Evolutionary conservation across 2,797 vertebrate genomes (phyloP).

Genomic region (Anguilla megastoma): DNA sequence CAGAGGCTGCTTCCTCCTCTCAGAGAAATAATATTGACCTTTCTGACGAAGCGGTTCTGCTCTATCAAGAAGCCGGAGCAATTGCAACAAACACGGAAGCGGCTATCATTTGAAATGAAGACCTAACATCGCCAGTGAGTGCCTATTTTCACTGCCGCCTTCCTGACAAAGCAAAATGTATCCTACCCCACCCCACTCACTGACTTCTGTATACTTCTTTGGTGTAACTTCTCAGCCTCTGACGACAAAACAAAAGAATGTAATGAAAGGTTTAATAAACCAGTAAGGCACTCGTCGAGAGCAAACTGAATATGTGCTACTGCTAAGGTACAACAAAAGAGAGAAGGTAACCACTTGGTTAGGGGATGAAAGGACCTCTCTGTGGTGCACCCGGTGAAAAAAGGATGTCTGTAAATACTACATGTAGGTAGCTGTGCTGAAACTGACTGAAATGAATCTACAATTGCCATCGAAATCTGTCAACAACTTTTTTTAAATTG

Average conservation of each 20-base stretch:
- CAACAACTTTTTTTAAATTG: background rate
- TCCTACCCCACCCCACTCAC: background rate
- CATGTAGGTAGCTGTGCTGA: too few relatives aligned
- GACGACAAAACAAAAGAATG: background rate
- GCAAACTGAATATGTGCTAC: background rate
- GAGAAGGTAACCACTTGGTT: too few relatives aligned
- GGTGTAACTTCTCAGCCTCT: background rate
- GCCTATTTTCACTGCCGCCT: background rate
- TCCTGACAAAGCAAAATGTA: background rate
- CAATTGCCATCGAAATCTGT: background rate
- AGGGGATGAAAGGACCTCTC: background rate
- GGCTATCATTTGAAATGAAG: slow-evolving; percentile 19
- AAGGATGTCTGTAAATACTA: background rate
- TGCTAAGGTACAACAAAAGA: background rate
- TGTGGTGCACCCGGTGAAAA: background rate
- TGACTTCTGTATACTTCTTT: background rate
- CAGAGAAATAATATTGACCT: slow-evolving; percentile 57
- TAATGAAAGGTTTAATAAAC: background rate
- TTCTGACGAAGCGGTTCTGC: slow-evolving; percentile 33
- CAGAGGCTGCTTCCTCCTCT: slow-evolving; percentile 43
- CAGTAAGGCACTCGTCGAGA: background rate
- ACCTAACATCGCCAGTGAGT: slow-evolving; percentile 48
- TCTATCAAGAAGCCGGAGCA: slow-evolving; percentile 37
- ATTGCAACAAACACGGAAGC: slow-evolving; percentile 64
- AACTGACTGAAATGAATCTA: background rate